These are phyloP conservation scores for Nebria salina DNA, from an alignment of 2,888 invertebrate genomes.

Conservation along the genomic window DNA sequence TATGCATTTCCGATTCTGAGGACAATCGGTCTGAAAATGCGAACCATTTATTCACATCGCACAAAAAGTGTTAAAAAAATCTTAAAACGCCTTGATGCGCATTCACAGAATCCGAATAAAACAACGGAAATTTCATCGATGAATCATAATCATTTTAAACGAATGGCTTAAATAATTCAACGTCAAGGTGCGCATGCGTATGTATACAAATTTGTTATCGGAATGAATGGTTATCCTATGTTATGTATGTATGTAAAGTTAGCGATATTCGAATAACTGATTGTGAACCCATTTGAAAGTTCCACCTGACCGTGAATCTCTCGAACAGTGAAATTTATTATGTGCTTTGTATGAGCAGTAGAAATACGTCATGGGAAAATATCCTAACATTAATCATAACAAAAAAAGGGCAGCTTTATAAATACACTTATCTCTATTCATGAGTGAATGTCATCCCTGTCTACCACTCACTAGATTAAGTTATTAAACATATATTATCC, in stretches of 20 bases:
- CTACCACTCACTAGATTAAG: constrained; percentile 7
- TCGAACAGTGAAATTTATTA: background rate
- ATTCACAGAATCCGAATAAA: constrained; percentile 6
- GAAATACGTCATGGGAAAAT: constrained; percentile 1
- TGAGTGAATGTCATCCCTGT: constrained; percentile 17
- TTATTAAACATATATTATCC: constrained; percentile 5
- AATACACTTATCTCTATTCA: constrained; percentile 9
- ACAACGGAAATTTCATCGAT: constrained; percentile 34
- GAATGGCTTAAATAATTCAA: constrained; percentile 42
- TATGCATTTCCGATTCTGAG: constrained; percentile 40
- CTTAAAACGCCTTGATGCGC: background rate
- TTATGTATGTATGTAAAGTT: background rate
- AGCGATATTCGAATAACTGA: background rate
- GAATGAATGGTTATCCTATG: background rate
- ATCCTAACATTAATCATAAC: constrained; percentile 8
- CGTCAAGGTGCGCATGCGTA: constrained; percentile 17
- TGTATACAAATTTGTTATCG: constrained; percentile 28
- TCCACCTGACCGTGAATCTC: background rate
- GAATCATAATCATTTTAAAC: constrained; percentile 41
- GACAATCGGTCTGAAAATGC: constrained; percentile 40
- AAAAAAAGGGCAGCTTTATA: constrained; percentile 7
- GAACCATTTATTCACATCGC: constrained; percentile 37
- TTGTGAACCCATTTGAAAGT: background rate
- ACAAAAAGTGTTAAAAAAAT: background rate
- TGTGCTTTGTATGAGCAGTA: background rate